phyloP scores from a whole-genome alignment of 2,113 vertebrate species.

The Datnioides undecimradiatus region DNA sequence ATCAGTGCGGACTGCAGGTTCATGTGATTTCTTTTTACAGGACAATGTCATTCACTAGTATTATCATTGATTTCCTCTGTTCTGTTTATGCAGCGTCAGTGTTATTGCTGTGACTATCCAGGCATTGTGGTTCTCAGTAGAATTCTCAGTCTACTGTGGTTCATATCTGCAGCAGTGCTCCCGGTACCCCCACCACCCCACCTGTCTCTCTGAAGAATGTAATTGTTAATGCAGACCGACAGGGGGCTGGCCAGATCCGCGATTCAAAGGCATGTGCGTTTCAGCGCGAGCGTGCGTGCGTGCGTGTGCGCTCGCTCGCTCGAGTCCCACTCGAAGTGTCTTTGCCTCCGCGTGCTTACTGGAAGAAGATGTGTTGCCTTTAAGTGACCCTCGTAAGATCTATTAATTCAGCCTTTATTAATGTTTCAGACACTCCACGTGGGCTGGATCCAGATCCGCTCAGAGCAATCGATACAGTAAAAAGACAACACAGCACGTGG shows the following conservation, averaged over 20 bases:
- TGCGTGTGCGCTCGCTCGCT: background rate
- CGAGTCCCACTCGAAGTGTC: background rate
- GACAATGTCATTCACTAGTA: too few species aligned
- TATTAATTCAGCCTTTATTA: fast-evolving
- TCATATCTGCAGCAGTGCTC: background rate
- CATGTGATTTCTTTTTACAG: too few species aligned
- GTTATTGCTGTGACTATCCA: background rate
- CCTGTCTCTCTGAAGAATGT: slow-evolving; percentile 18
- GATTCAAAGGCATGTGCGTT: slow-evolving; percentile 24
- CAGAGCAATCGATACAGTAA: background rate
- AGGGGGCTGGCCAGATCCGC: slow-evolving; percentile 84
- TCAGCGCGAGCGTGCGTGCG: background rate
- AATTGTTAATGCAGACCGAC: slow-evolving; percentile 67
- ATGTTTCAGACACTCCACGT: background rate
- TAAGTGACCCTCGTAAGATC: slow-evolving; percentile 27
- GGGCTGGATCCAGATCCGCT: background rate
- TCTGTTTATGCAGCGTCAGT: too few species aligned
- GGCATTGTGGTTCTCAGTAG: background rate
- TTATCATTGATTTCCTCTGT: too few species aligned
- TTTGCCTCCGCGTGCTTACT: background rate
- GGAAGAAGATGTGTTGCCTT: slow-evolving; percentile 43
- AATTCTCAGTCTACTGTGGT: background rate
- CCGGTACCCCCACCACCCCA: background rate
- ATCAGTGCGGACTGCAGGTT: background rate
- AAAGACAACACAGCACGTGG: background rate